Conservation (phyloP, 64 coral and sea anemone species). For the Stylophora pistillata region DNA sequence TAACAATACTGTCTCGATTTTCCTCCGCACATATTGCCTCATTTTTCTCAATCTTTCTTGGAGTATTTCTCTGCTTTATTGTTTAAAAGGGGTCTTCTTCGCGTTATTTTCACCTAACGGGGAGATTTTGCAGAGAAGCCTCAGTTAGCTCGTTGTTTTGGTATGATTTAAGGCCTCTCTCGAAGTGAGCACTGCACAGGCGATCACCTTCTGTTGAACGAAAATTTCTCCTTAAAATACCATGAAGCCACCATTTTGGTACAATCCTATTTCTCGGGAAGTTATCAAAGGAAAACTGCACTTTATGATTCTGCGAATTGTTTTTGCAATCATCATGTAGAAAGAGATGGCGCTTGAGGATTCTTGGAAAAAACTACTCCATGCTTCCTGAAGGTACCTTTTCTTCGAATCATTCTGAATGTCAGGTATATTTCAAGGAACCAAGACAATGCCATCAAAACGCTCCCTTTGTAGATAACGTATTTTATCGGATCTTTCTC, state of each 20-base stretch:
- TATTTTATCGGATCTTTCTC: no score
- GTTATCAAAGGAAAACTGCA: slow-evolving; percentile 35
- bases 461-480: no score
- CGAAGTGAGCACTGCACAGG: slow-evolving; percentile 56
- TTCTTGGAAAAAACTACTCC: no score
- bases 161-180: slow-evolving; percentile 45
- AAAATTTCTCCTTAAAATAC: slow-evolving; percentile 37
- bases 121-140: slow-evolving; percentile 34
- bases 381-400: no score
- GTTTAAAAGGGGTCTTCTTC: no score
- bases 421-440: no score
- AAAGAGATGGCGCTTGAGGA: no score
- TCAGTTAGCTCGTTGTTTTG: slow-evolving; percentile 54
- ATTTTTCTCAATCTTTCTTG: no score
- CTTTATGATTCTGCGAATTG: slow-evolving; percentile 44
- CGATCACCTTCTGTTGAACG: slow-evolving; percentile 31
- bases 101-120: slow-evolving; percentile 16
- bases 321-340: not conserved
- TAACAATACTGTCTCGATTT: not conserved
- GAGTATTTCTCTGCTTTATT: no score
- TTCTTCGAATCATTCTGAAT: no score
- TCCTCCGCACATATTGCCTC: not conserved
- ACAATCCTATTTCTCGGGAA: slow-evolving; percentile 11
- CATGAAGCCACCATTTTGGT: slow-evolving; percentile 28
- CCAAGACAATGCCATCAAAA: no score